phyloP scores from a whole-genome alignment of 2,113 vertebrate genomes.

The Benitochromis conjunctus region DNA sequence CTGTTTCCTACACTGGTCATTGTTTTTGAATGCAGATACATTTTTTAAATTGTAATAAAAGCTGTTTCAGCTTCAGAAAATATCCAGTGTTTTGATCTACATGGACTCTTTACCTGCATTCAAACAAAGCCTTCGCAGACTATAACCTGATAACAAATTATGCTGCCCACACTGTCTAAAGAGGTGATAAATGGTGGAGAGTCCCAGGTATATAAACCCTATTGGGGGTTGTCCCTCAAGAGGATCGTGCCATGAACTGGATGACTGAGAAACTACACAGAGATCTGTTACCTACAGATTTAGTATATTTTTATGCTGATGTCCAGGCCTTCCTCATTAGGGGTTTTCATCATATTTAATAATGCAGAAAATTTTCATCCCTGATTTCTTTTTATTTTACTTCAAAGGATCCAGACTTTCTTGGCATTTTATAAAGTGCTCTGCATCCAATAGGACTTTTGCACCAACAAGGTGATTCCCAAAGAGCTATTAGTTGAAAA shows the following conservation, averaged over 20 bases:
- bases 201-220: background rate
- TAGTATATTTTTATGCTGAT: background rate
- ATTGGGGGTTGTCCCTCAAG: background rate
- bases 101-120: background rate
- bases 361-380: background rate
- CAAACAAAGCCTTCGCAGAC: background rate
- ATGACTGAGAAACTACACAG: background rate
- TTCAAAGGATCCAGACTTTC: background rate
- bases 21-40: background rate
- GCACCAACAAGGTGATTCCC: background rate
- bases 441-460: background rate
- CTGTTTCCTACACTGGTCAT: background rate
- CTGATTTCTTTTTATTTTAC: background rate
- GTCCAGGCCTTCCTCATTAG: background rate
- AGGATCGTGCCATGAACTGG: background rate
- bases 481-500: background rate
- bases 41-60: background rate
- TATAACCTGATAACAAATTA: background rate
- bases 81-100: background rate
- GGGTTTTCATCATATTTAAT: background rate
- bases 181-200: too few species aligned
- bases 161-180: fast-evolving
- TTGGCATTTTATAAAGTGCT: background rate
- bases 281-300: background rate
- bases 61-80: background rate